Percentiles rank a stretch among this genome's conserved stretches.
phyloP scores from a whole-genome alignment of 2,888 invertebrate species.

The Craniophora ligustri region DNA sequence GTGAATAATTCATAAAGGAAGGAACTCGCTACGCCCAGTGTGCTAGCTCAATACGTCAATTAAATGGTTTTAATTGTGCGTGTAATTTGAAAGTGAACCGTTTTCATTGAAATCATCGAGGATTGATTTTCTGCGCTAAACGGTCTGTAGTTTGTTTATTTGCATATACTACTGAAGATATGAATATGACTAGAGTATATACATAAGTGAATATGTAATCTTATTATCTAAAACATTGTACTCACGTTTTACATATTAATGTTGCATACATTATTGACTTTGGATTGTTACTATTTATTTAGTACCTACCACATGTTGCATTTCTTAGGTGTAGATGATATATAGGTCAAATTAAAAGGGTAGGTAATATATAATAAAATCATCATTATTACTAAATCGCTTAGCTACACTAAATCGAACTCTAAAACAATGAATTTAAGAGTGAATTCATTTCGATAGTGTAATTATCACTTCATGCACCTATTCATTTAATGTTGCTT shows the following conservation, averaged over 20 bases:
- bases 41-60: conserved; percentile 50
- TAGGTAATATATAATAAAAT: no score
- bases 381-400: no score
- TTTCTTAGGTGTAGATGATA: conserved; percentile 6
- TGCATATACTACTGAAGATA: conserved; percentile 4
- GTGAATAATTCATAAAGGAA: conserved; percentile 63
- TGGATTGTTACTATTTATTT: conserved; percentile 12
- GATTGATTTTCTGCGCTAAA: conserved; percentile 23
- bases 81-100: conserved; percentile 55
- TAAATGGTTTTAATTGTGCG: conserved; percentile 59
- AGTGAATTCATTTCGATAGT: no score
- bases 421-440: no score
- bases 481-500: no score
- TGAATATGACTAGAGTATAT: conserved; percentile 14
- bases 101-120: conserved; percentile 27
- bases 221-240: conserved; percentile 15
- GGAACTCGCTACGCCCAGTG: conserved; percentile 66
- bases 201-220: conserved; percentile 26
- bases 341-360: conserved; percentile 9
- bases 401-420: no score
- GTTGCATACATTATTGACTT: conserved; percentile 20
- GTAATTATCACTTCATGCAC: no score
- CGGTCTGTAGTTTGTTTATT: conserved; percentile 45
- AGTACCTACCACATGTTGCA: conserved; percentile 10
- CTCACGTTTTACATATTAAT: conserved; percentile 37